These are phyloP conservation scores for Coregonus clupeaformis DNA, from an alignment of 2,113 vertebrate genomes.

Conservation along the genomic window DNA sequence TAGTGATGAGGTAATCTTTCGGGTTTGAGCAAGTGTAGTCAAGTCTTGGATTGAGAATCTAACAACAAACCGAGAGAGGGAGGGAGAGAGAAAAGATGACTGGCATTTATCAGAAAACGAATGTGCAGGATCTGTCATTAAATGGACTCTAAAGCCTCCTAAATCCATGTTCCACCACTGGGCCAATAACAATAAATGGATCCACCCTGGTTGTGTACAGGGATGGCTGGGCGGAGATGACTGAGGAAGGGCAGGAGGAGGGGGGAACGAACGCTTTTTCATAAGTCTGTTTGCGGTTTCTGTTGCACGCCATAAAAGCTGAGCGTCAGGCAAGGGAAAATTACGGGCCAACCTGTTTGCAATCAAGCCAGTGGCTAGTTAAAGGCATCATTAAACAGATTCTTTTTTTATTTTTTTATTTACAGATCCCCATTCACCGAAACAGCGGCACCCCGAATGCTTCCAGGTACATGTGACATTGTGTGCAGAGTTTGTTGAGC, in stretches of 20 bases:
- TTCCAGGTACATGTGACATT: constrained; percentile 18
- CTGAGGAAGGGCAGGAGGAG: background rate
- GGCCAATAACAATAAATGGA: constrained; percentile 24
- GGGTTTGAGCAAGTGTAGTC: constrained; percentile 37
- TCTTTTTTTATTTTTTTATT: background rate
- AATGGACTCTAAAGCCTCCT: constrained; percentile 21
- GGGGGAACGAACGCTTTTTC: constrained; percentile 25
- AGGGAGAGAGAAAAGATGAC: constrained; percentile 26
- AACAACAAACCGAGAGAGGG: constrained; percentile 29
- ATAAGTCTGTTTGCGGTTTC: constrained; percentile 56
- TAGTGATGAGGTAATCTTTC: constrained; percentile 68
- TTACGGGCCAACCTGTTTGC: constrained; percentile 43
- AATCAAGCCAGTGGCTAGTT: constrained; percentile 50
- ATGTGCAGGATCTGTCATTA: constrained; percentile 46
- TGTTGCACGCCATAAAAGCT: constrained; percentile 40
- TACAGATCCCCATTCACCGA: constrained; percentile 2
- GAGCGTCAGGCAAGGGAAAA: constrained; percentile 25
- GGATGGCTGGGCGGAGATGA: constrained; percentile 6
- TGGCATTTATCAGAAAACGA: constrained; percentile 48
- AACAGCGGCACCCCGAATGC: constrained; percentile 3
- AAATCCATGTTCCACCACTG: constrained; percentile 17
- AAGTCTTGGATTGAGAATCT: constrained; percentile 55
- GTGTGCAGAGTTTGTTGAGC: background rate
- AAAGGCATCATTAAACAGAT: constrained; percentile 7
- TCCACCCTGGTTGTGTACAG: constrained; percentile 8